phyloP scores from a whole-genome alignment of 2,113 vertebrate species.

The Gymnorhina tibicen region DNA sequence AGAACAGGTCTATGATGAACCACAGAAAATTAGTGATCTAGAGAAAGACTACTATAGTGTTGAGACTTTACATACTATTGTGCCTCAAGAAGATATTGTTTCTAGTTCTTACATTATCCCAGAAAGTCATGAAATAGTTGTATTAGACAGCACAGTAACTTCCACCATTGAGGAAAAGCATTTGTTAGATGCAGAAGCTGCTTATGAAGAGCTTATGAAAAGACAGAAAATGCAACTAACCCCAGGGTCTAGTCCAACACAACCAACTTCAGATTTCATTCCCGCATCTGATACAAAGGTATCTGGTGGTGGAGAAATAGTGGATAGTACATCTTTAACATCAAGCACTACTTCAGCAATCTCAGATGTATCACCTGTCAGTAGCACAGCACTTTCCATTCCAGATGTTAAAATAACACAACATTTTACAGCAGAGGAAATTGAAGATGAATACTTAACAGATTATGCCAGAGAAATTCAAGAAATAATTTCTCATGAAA shows the following conservation, averaged over 20 bases:
- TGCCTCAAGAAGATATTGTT: constrained; percentile 78
- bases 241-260: constrained; percentile 85
- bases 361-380: constrained; percentile 74
- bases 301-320: constrained; percentile 38
- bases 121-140: constrained; percentile 84
- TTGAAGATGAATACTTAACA: constrained; percentile 85
- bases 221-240: constrained; percentile 82
- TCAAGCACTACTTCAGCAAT: constrained; percentile 69
- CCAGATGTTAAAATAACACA: constrained; percentile 98
- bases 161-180: constrained; percentile 70
- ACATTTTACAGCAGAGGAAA: constrained; percentile 93
- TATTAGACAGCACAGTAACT: constrained; percentile 73
- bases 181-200: constrained; percentile 73
- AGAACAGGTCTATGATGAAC: constrained; percentile 86
- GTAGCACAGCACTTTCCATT: constrained; percentile 85
- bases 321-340: constrained; percentile 62
- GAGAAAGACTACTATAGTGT: constrained; percentile 82
- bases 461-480: constrained; percentile 80
- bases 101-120: constrained; percentile 74
- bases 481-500: constrained; percentile 84
- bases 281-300: constrained; percentile 63
- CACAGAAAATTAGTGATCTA: constrained; percentile 81
- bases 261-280: constrained; percentile 60
- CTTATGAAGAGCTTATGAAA: constrained; percentile 80
- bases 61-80: constrained; percentile 76